Conservation (phyloP, 2,797 vertebrate species). For the Parambassis ranga region DNA sequence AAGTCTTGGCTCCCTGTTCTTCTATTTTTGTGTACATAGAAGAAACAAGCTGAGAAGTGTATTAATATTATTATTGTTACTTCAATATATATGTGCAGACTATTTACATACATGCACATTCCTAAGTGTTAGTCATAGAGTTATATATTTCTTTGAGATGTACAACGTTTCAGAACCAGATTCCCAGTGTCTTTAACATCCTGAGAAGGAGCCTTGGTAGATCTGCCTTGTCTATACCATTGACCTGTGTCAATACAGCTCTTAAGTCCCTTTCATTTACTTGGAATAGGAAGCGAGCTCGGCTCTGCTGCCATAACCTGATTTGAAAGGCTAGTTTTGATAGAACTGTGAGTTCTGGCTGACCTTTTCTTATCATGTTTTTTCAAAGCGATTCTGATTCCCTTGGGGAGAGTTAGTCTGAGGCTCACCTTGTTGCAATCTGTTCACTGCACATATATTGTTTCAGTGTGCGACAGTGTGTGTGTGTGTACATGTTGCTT, state of each 20-base stretch:
- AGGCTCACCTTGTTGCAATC: conserved; percentile 5
- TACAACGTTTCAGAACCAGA: background rate
- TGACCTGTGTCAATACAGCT: conserved; percentile 37
- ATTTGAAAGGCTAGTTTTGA: conserved; percentile 37
- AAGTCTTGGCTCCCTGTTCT: conserved; percentile 6
- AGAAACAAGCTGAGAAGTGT: background rate
- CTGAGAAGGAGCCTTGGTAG: conserved; percentile 5
- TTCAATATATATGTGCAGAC: background rate
- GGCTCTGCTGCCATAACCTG: conserved; percentile 7
- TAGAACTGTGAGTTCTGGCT: conserved; percentile 27
- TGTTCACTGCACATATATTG: background rate
- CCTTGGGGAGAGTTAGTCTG: background rate
- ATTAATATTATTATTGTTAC: background rate
- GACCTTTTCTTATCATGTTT: conserved; percentile 36
- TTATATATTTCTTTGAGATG: background rate
- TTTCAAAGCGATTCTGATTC: conserved; percentile 24
- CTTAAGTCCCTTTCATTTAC: conserved; percentile 31
- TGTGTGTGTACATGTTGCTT: background rate
- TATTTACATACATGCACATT: conserved; percentile 24
- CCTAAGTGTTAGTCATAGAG: background rate
- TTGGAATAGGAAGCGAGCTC: conserved; percentile 1
- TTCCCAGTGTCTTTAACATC: conserved; percentile 6
- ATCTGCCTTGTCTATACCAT: conserved; percentile 25
- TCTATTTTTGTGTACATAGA: conserved; percentile 9
- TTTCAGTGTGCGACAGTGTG: background rate